Percentiles rank a stretch among this genome's conserved stretches.
phyloP scores from a whole-genome alignment of 2,888 invertebrate species.

The Piscicola geometra region DNA sequence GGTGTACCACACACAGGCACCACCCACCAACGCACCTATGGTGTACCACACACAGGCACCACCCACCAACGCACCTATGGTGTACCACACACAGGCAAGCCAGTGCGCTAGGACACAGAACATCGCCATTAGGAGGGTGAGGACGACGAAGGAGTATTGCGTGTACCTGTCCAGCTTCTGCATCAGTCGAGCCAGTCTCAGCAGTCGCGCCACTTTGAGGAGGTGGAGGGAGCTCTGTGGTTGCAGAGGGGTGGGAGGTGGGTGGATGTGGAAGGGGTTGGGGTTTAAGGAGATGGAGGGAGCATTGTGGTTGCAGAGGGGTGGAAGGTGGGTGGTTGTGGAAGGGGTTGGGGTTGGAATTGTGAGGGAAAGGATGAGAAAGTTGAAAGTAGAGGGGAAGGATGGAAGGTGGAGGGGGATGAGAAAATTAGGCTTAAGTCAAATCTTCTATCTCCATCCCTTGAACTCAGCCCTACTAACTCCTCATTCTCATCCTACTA shows the following conservation, averaged over 20 bases:
- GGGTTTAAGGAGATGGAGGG: background rate
- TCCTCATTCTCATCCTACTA: too few relatives aligned
- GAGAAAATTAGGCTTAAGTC: too few relatives aligned
- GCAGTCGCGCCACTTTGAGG: conserved; percentile 81
- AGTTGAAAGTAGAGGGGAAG: too few relatives aligned
- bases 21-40: too few relatives aligned
- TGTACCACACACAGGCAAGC: too few relatives aligned
- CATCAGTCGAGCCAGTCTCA: conserved; percentile 79
- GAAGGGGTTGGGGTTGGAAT: background rate
- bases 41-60: too few relatives aligned
- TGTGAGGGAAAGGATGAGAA: too few relatives aligned
- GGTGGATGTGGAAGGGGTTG: background rate
- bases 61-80: too few relatives aligned
- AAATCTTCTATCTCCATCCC: too few relatives aligned
- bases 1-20: too few relatives aligned
- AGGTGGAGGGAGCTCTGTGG: conserved; percentile 66
- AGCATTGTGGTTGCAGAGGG: background rate
- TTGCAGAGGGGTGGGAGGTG: conserved; percentile 41
- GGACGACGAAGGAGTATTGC: conserved; percentile 88
- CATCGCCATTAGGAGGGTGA: conserved; percentile 85
- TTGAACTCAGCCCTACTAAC: too few relatives aligned
- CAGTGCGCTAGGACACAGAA: conserved; percentile 86
- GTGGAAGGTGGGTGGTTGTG: background rate
- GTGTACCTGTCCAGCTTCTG: conserved; percentile 89
- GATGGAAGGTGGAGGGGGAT: too few relatives aligned